Evolutionary conservation across 2,888 invertebrate genomes (phyloP), one percentile per base, ranked within the genome.

Genomic region (Neria commutata): DNA sequence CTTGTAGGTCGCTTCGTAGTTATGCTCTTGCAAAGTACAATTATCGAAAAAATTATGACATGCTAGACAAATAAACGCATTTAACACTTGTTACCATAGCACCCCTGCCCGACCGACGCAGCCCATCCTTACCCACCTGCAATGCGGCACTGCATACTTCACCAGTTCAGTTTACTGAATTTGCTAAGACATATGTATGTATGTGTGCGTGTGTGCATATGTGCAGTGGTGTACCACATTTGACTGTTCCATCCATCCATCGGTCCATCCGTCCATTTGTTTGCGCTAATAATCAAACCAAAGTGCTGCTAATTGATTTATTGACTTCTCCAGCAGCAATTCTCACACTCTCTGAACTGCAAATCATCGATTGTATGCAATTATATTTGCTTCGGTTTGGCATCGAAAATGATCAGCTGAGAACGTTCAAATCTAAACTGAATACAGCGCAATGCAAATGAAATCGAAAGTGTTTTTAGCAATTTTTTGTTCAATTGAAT

Each of bases 381-480:
- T 14, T 14, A 33, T 33, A 33, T 14, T 33, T 33, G 33, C 8
- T 33, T 33, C 33, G 33, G 33, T 33, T 33, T 14, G 33, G 33
- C 14, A 33, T 8, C 33, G 33, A 10, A 46, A 46, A 11, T 10
- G 8, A 46, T 46, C 11, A 46, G 46, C 21, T 19, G 16, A 8
- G 37, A 37, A 14, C n/a, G 14, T n/a, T 37, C 6, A 37, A 37
- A n/a, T 6, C n/a, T 37, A n/a, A 37, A n/a, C n/a, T n/a, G n/a
- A n/a, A n/a, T n/a, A n/a, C n/a, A n/a, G n/a, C n/a, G 14, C 10
- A 37, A 14, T 37, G 37, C 37, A 37, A 37, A 37, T 8, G 37
- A 61, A 61, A 61, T 16, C 37, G 52, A 61, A 61, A 61, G 61
- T 61, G 50, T 49, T 51, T 34, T 61, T 42, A 34, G n/a, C n/a